These are phyloP conservation scores for Andricus grossulariae DNA, from an alignment of 1,140 invertebrate genomes.

Conservation along the genomic window DNA sequence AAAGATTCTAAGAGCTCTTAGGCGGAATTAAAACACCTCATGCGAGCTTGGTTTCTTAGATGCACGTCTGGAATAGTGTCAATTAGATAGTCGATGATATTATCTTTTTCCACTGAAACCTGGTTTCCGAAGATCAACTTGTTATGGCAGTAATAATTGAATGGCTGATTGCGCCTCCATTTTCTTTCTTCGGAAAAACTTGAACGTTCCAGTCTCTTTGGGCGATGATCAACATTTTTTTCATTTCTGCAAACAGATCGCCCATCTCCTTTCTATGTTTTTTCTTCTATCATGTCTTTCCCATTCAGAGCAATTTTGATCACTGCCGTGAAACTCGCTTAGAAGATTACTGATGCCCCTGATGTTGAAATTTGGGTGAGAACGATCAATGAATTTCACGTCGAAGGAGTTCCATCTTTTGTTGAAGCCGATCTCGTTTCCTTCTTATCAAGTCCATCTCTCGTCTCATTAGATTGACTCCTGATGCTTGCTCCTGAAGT, in stretches of 20 bases:
- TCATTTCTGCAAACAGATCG: slow-evolving; percentile 36
- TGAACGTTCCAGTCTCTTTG: slow-evolving; percentile 11
- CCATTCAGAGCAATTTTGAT: not conserved
- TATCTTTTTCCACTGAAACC: slow-evolving; percentile 44
- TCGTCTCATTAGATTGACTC: too few relatives aligned
- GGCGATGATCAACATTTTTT: slow-evolving; percentile 36
- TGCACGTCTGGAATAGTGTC: slow-evolving; percentile 47
- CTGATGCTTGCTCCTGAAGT: too few relatives aligned
- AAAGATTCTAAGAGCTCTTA: slow-evolving; percentile 24
- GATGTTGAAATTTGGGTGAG: too few relatives aligned
- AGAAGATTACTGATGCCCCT: too few relatives aligned
- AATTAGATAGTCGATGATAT: slow-evolving; percentile 51
- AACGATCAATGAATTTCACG: too few relatives aligned
- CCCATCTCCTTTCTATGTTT: slow-evolving; percentile 33
- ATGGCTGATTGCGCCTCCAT: slow-evolving; percentile 36
- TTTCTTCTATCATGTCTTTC: slow-evolving; percentile 12
- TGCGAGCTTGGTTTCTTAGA: slow-evolving; percentile 40
- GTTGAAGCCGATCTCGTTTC: too few relatives aligned
- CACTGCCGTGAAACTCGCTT: not conserved
- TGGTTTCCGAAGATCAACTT: slow-evolving; percentile 45
- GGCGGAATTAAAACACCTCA: slow-evolving; percentile 9
- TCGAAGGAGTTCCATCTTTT: too few relatives aligned
- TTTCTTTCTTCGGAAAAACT: slow-evolving; percentile 41
- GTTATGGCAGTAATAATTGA: slow-evolving; percentile 47
- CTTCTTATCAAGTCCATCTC: too few relatives aligned